Percentiles rank a stretch among this genome's conserved stretches.
phyloP scores from a whole-genome alignment of 2,113 vertebrate species.

The Scopus umbretta region DNA sequence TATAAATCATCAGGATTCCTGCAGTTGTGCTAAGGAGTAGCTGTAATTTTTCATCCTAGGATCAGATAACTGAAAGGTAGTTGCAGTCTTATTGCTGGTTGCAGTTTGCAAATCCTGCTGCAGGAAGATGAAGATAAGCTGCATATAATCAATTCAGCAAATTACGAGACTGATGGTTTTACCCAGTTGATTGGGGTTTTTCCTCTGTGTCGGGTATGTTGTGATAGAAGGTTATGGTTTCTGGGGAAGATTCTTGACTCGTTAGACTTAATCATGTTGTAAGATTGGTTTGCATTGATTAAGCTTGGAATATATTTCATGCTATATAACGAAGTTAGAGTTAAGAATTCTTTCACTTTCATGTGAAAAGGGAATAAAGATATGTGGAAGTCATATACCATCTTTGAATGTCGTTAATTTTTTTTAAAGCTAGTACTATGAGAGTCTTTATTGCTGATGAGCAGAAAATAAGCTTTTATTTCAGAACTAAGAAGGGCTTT shows the following conservation, averaged over 20 bases:
- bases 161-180: background rate
- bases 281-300: background rate
- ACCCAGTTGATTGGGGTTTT: background rate
- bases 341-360: background rate
- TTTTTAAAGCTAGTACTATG: background rate
- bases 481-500: background rate
- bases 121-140: background rate
- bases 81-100: background rate
- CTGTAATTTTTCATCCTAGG: background rate
- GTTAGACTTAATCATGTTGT: background rate
- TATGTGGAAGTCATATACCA: rapidly evolving
- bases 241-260: background rate
- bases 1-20: background rate
- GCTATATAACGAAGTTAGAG: background rate
- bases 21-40: background rate
- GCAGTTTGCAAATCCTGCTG: background rate
- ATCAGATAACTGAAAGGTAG: background rate
- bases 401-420: background rate
- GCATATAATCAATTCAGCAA: background rate
- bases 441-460: background rate
- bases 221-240: background rate
- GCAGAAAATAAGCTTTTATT: background rate
- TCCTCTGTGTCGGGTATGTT: background rate
- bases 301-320: background rate
- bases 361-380: background rate